phyloP scores from a whole-genome alignment of 1,140 invertebrate species.

The Zaprionus lachaisei region DNA sequence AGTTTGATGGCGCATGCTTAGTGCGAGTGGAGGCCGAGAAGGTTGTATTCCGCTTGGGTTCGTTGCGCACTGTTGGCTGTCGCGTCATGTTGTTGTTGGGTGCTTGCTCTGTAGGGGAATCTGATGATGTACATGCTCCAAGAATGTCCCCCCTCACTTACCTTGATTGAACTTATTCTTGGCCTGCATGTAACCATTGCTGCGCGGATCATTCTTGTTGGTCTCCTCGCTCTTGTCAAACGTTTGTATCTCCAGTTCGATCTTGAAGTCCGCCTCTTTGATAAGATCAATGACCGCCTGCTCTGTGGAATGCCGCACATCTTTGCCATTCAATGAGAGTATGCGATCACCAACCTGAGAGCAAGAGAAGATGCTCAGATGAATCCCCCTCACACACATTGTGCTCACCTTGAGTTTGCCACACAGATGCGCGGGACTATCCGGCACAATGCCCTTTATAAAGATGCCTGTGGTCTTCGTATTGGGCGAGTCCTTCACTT shows the following conservation, averaged over 20 bases:
- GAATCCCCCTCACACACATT: no score
- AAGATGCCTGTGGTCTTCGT: conserved; percentile 95
- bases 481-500: conserved; percentile 86
- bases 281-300: conserved; percentile 98
- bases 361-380: conserved; percentile 51
- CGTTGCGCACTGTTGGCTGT: conserved; percentile 57
- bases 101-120: conserved; percentile 36
- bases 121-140: neutral
- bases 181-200: conserved; percentile 76
- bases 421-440: conserved; percentile 96
- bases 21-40: conserved; percentile 73
- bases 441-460: conserved; percentile 97
- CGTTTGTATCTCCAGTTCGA: conserved; percentile 96
- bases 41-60: conserved; percentile 55
- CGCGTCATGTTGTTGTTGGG: conserved; percentile 45
- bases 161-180: conserved; percentile 77
- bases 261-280: conserved; percentile 94
- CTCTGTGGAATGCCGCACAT: conserved; percentile 95
- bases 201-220: conserved; percentile 58
- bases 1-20: conserved; percentile 78
- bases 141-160: neutral
- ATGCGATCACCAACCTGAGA: conserved; percentile 94
- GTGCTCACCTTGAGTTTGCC: conserved; percentile 92
- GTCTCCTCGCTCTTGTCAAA: conserved; percentile 85
- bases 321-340: conserved; percentile 96